Evolutionary conservation across 2,888 invertebrate genomes (phyloP), one percentile per base, ranked within the genome.

Genomic region (Lasius fuliginosus): DNA sequence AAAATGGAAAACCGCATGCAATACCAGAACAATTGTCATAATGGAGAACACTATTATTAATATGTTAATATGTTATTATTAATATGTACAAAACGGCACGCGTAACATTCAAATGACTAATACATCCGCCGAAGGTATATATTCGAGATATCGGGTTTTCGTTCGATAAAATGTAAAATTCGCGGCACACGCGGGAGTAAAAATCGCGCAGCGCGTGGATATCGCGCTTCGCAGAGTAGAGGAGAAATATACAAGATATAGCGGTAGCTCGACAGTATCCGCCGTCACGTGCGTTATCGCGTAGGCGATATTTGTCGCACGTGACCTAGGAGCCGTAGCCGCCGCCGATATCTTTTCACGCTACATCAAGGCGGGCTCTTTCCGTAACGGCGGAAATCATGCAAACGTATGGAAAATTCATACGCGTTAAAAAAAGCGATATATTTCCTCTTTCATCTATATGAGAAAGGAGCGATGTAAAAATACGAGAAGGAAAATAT

Each of bases 281-380:
- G 27, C 79, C 60, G 79, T 81, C 79, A 81, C 79, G 79, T 81
- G 74, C 79, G 79, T 79, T 71, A 53, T 53, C 53, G 53, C 53
- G 53, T 53, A 60, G 79, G 79, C 73, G 79, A 81, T 81, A 81
- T 81, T 81, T 73, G 79, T 81, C 79, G 79, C 79, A 73, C 79
- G 79, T 79, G 79, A 79, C 79, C 46, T 46, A 73, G 60, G 27
- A 58, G 33, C 77, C 30, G 30, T 49, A 49, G 42, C 3, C 0
- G 42, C 11, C 8, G 56, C 73, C 60, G 46, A 81, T 73, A 81
- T 73, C 79, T 81, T 58, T 27, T 36, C 60, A 46, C 60, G 73
- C 33, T 69, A 69, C 69, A 69, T 69, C 69, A 33, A 56, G 56
- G 9, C 60, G 36, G 49, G 36, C 36, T 71, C 1, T 33, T 73